Evolutionary conservation across 2,888 invertebrate genomes (phyloP), one percentile per base, ranked within the genome.

Genomic region (Xanthorhoe designata): DNA sequence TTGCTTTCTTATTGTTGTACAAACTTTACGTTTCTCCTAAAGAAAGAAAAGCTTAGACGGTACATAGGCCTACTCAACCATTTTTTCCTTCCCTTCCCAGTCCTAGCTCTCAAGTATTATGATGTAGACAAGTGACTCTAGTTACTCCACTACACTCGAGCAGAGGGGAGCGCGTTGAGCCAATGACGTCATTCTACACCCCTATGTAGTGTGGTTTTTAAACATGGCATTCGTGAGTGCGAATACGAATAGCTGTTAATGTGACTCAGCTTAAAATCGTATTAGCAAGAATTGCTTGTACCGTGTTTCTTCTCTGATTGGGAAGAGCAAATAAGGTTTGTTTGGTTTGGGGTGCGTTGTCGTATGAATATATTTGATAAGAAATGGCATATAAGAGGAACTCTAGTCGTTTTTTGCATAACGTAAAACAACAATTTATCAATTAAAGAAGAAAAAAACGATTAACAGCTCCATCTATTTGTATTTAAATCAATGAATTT

Each of bases 101-200:
- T 63, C 51, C 57, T 57, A 64, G 61, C 61, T 68, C 61, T 69
- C 71, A 63, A 64, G 64, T 59, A 67, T 58, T 64, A 66, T 67
- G 62, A 66, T 66, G 66, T 61, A 66, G 66, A 68, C 69, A 68
- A 73, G 71, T 62, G 68, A 56, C 61, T 56, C 62, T 71, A 71
- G 69, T 71, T 66, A 71, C 75, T 69, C 57, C 60, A 68, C 69
- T 70, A 61, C 56, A 53, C 47, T 49, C 38, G 63, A 74, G 74
- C 69, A 55, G 60, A 68, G 66, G 90, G 90, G 90, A 87, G 90
- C 83, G 89, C 86, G 88, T 85, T 83, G 85, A 83, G 86, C 90
- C 91, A 90, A 89, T 91, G 89, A 87, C 86, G 88, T 87, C 86
- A 88, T 76, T 77, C 76, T 76, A 74, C 80, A 76, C 78, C 81